Evolutionary conservation across 2,113 vertebrate genomes (phyloP), one percentile per base, ranked within the genome.

Genomic region (Montifringilla adamsi): DNA sequence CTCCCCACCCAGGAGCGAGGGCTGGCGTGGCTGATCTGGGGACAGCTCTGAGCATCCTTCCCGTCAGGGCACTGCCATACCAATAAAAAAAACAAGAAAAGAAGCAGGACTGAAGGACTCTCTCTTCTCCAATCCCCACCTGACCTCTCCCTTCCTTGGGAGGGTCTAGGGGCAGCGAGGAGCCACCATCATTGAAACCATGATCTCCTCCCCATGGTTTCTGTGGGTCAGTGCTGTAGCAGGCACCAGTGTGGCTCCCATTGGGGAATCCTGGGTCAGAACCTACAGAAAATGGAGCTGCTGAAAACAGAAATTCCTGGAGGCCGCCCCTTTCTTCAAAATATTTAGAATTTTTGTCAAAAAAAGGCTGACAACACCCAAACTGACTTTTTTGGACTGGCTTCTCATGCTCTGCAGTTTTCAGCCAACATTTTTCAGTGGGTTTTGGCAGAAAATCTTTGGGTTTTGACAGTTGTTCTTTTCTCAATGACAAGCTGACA

Each of bases 381-480:
- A 92, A 94, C 79, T 59, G 91, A 63, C 87, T 91, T 89, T 89
- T 72, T 79, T 92, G 94, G 95, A 81, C 87, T 4, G 13, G 66
- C 67, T 95, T 89, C 67, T 96, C 12, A 5, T 16, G 28, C 69
- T 56, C 87, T 73, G 52, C 69, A 63, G 75, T 33, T 88, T 74
- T 33, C 89, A 94, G 94, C 93, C 94, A 96, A 84, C 74, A 44
- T 31, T 85, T 91, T 79, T 94, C 90, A 91, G 44, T 53, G 64
- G 68, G 60, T 96, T 97, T 96, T 94, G 95, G 93, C 94, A 96
- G 89, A 53, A 92, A 92, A 87, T 87, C 89, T 75, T 72, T 79
- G 84, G 93, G 84, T 94, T 96, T 96, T 95, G 95, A 95, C 93
- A 95, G 93, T 93, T 93, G 93, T 91, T 95, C 93, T 95, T 97